A percentile compares a stretch with the other conserved stretches of the same genome.
phyloP scores from a whole-genome alignment of 2,888 invertebrate species.

The Lithodes maja region DNA sequence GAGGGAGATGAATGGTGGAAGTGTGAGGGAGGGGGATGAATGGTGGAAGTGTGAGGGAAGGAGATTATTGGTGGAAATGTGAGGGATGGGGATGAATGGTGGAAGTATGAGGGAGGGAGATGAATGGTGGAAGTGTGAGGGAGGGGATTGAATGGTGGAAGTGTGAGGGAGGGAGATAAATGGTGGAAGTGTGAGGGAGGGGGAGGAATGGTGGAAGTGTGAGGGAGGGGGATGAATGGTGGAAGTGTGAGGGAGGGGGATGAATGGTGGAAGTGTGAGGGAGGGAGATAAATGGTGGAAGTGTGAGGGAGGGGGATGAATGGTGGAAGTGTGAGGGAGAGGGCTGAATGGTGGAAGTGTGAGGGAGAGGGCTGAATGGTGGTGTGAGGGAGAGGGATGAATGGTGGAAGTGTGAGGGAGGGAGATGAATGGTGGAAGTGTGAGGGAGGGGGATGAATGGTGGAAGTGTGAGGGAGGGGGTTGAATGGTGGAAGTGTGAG shows the following conservation, averaged over 20 bases:
- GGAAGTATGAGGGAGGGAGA: not conserved
- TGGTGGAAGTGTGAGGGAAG: not conserved
- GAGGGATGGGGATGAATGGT: not conserved
- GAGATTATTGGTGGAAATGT: not conserved
- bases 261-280: too few species aligned
- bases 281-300: too few species aligned
- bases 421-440: conserved; percentile 9
- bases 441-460: not conserved
- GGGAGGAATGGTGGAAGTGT: not conserved
- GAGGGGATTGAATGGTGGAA: not conserved
- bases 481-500: not conserved
- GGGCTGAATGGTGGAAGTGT: not conserved
- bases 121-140: not conserved
- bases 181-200: not conserved
- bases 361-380: too few species aligned
- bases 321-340: conserved; percentile 47
- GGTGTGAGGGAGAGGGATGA: not conserved
- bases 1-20: too few species aligned
- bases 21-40: not conserved
- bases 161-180: not conserved
- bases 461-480: not conserved
- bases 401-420: not conserved
- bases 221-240: not conserved
- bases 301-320: too few species aligned
- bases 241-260: too few species aligned